Conservation (phyloP, 1,140 invertebrate genomes). For the Bombus confusus region DNA sequence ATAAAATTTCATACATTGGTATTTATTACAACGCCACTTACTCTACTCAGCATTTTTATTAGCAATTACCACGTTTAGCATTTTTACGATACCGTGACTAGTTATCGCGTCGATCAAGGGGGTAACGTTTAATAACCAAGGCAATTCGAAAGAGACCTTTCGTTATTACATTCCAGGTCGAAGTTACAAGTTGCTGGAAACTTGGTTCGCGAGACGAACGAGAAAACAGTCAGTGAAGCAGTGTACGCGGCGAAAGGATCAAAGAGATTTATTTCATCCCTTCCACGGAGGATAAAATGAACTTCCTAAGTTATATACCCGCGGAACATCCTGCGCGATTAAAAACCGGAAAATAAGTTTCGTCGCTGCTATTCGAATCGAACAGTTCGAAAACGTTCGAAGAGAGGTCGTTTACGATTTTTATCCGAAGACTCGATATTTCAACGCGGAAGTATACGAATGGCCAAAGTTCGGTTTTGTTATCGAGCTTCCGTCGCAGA, state of each 20-base stretch:
- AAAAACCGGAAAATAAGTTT: constrained; percentile 52
- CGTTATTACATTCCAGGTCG: constrained; percentile 23
- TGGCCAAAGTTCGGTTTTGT: background rate
- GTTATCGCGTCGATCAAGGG: background rate
- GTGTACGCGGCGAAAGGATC: background rate
- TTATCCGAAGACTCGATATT: constrained; percentile 21
- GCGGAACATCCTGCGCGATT: constrained; percentile 34
- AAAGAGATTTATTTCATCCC: constrained; percentile 41
- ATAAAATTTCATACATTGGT: background rate
- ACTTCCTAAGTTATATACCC: constrained; percentile 17
- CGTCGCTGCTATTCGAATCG: constrained; percentile 8
- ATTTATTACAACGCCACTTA: background rate
- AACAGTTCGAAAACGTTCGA: constrained; percentile 13
- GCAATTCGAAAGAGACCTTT: constrained; percentile 6
- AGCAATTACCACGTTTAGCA: too few species aligned
- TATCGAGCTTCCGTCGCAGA: background rate
- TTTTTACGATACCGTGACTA: background rate
- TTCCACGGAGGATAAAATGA: too few species aligned
- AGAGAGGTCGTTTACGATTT: constrained; percentile 27
- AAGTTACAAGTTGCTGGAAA: constrained; percentile 30
- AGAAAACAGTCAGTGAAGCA: constrained; percentile 7
- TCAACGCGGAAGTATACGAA: constrained; percentile 24
- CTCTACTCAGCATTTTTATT: background rate
- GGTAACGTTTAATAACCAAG: constrained; percentile 29
- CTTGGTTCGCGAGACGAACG: constrained; percentile 22